These are phyloP conservation scores for Drosophila oshimai DNA, from an alignment of 1,140 invertebrate species.

Conservation along the genomic window DNA sequence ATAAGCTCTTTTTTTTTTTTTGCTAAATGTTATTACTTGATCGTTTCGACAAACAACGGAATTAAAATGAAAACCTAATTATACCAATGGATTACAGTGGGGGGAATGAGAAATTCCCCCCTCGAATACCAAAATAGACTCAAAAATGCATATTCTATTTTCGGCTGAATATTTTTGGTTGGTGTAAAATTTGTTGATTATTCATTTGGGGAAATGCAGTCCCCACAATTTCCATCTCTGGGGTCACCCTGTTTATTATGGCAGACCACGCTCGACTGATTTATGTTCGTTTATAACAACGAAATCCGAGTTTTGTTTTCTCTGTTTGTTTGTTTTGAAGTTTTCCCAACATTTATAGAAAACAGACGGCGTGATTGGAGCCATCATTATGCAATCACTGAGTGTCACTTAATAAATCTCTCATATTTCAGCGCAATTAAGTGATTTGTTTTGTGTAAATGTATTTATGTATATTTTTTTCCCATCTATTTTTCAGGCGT, in stretches of 20 bases:
- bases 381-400: slow-evolving; percentile 47
- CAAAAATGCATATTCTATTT: slow-evolving; percentile 59
- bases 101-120: not conserved
- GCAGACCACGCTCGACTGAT: slow-evolving; percentile 71
- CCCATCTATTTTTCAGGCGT: slow-evolving; percentile 86
- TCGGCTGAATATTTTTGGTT: slow-evolving; percentile 22
- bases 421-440: slow-evolving; percentile 34
- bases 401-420: slow-evolving; percentile 29
- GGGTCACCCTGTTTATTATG: slow-evolving; percentile 63
- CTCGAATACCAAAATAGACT: slow-evolving; percentile 24
- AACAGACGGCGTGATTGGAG: slow-evolving; percentile 25
- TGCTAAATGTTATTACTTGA: slow-evolving; percentile 66
- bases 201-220: slow-evolving; percentile 26
- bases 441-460: slow-evolving; percentile 31
- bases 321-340: slow-evolving; percentile 54
- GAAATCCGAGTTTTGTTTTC: slow-evolving; percentile 52
- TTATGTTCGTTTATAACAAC: slow-evolving; percentile 74
- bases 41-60: slow-evolving; percentile 24
- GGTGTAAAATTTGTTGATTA: slow-evolving; percentile 35
- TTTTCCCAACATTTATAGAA: slow-evolving; percentile 3
- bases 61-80: slow-evolving; percentile 65
- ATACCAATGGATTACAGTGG: slow-evolving; percentile 1
- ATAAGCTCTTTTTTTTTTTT: slow-evolving; percentile 44
- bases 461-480: slow-evolving; percentile 9
- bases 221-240: slow-evolving; percentile 10